Evolutionary conservation across 2,113 vertebrate species (phyloP).

Genomic region (Heterocephalus glaber): DNA sequence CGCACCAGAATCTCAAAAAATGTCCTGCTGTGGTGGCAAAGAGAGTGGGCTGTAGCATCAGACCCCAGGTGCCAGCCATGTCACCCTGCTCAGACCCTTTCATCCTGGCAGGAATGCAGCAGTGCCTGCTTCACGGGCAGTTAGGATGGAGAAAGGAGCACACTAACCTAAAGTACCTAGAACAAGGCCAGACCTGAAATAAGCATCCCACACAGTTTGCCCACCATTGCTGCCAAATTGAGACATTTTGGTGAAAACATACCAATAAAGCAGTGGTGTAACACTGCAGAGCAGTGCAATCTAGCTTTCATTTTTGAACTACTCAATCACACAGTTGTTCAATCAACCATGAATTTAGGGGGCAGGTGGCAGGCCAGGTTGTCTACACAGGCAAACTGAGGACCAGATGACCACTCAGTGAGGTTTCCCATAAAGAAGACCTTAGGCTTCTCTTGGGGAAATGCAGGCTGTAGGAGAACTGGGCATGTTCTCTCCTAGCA

Average conservation of each 20-base stretch:
- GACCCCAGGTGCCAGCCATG: not conserved
- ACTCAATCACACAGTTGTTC: not conserved
- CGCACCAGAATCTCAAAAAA: not conserved
- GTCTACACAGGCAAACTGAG: not conserved
- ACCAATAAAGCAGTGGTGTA: not conserved
- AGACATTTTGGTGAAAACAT: not conserved
- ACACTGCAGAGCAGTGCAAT: not conserved
- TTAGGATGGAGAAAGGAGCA: no score
- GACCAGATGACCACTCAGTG: rapidly evolving
- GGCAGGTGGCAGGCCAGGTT: not conserved
- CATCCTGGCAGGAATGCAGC: no score
- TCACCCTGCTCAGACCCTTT: not conserved
- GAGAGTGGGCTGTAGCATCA: rapidly evolving
- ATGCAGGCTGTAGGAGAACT: rapidly evolving
- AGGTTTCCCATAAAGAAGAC: not conserved
- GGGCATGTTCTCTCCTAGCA: not conserved
- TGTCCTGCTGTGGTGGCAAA: not conserved
- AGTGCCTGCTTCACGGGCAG: not conserved
- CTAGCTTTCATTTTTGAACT: not conserved
- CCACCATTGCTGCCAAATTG: not conserved
- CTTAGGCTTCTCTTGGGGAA: not conserved
- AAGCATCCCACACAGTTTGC: no score
- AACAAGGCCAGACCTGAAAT: not conserved
- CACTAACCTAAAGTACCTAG: not conserved
- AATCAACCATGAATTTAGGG: no score